A percentile compares a stretch with the other conserved stretches of the same genome.
Evolutionary conservation across 37 sponge, comb jelly and placozoan genomes (phyloP).

Genomic region (Beroe forskalii): DNA sequence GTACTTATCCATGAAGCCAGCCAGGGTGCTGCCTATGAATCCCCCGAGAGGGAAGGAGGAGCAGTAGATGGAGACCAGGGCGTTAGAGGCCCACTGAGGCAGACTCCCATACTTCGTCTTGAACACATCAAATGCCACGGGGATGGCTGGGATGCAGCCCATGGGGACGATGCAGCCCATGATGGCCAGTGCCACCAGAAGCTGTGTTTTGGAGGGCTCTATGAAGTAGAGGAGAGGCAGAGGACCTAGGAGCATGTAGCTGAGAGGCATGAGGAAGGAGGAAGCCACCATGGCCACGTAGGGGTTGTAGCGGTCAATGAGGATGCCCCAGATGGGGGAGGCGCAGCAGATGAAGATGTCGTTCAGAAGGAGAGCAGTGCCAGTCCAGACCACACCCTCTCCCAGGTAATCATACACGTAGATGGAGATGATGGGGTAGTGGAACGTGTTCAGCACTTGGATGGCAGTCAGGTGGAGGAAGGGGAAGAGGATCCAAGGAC

Average conservation of each 20-base stretch:
- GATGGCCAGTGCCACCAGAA: neutral
- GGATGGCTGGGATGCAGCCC: constrained; percentile 24
- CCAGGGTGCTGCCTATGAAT: neutral
- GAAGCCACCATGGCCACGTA: neutral
- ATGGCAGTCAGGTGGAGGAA: neutral
- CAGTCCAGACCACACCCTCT: constrained; percentile 21
- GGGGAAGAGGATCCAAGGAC: constrained; percentile 53
- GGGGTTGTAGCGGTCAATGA: constrained; percentile 19
- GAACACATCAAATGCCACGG: neutral
- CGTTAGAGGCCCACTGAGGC: neutral
- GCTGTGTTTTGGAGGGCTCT: constrained; percentile 3
- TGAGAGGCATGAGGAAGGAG: neutral
- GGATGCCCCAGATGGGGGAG: neutral
- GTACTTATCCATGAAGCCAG: constrained; percentile 12
- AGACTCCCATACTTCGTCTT: neutral
- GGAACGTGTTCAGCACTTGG: constrained; percentile 5
- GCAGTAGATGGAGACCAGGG: constrained; percentile 15
- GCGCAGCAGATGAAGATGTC: neutral
- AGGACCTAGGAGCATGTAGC: constrained; percentile 14
- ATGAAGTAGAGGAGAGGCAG: constrained; percentile 2
- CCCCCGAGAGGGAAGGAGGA: constrained; percentile 26
- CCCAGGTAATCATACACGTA: neutral
- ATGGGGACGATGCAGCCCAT: constrained; percentile 15
- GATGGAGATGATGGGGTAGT: neutral
- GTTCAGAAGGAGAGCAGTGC: neutral